These are phyloP conservation scores for Siniperca chuatsi DNA, from an alignment of 2,113 vertebrate species.

Conservation along the genomic window DNA sequence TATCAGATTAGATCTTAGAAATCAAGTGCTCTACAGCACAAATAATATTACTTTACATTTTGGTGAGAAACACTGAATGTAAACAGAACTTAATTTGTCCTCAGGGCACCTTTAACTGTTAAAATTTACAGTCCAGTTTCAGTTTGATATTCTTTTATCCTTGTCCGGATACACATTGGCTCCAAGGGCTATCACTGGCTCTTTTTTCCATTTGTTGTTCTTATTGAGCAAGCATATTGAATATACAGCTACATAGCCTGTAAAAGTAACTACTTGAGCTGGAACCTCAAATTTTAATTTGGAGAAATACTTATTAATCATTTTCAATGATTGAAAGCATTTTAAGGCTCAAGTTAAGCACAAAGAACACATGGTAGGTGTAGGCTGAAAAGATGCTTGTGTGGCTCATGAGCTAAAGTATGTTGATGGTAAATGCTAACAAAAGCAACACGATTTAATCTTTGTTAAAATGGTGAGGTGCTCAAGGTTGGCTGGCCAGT, in stretches of 20 bases:
- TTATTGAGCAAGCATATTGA: not conserved
- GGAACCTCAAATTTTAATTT: no score
- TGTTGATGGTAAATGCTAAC: not conserved
- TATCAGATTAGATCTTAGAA: not conserved
- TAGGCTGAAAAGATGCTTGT: not conserved
- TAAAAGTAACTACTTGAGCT: not conserved
- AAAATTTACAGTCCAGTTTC: not conserved
- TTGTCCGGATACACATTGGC: not conserved
- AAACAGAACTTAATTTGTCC: not conserved
- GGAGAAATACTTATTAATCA: not conserved
- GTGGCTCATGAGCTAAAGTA: not conserved
- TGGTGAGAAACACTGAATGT: not conserved
- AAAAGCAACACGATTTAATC: not conserved
- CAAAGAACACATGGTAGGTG: not conserved
- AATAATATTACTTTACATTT: not conserved
- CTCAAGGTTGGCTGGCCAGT: not conserved
- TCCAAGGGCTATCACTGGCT: not conserved
- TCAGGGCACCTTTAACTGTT: not conserved
- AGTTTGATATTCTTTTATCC: not conserved
- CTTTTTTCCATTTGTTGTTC: not conserved
- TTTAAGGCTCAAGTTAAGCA: not conserved
- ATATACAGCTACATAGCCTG: no score
- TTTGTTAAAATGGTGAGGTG: not conserved
- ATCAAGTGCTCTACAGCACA: not conserved
- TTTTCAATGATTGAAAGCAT: not conserved